Evolutionary conservation across 2,888 invertebrate genomes (phyloP), one percentile per base, ranked within the genome.

Genomic region (Diaperis boleti): DNA sequence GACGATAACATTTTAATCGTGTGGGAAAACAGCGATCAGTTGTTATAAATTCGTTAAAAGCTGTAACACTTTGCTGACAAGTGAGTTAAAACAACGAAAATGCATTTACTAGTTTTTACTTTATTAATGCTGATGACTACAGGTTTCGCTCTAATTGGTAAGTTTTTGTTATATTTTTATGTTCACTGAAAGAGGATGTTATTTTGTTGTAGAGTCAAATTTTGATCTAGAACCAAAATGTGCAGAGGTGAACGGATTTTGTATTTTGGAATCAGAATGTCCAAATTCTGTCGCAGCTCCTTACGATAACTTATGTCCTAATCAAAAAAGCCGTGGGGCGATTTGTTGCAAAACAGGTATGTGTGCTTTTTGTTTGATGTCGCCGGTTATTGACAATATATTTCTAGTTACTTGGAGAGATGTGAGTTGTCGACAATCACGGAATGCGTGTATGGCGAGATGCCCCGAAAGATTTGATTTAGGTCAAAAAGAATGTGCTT

Each of bases 271-370:
- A 61, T 41, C 64, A 5, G 70, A 70, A 63, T 74, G 75, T 55
- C 67, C 67, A 1, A 15, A 66, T 7, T 5, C 47, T 13, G 39
- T 72, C 26, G 45, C 47, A n/a, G 47, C 13, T 1, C 37, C 59
- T 14, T 49, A 41, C 3, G 41, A 59, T 52, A 60, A 60, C 5
- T 64, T 72, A 6, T 74, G 74, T 57, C 63, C 69, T 0, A 8
- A 54, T 11, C 74, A 74, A 56, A 66, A 67, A 22, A 49, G 31
- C 3, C 31, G 52, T 13, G 73, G 73, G 4, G 73, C 72, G 5
- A 65, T 74, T 50, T 75, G 74, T 41, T 75, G 75, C 29, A 57
- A 67, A 45, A 52, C 67, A 22, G 68, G 74, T 73, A 65, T 71
- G 65, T 69, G 4, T 33, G 1, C 6, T 33, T 2, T 11, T 45